Evolutionary conservation across 2,888 invertebrate species (phyloP).

Genomic region (Drosophila antonietae): DNA sequence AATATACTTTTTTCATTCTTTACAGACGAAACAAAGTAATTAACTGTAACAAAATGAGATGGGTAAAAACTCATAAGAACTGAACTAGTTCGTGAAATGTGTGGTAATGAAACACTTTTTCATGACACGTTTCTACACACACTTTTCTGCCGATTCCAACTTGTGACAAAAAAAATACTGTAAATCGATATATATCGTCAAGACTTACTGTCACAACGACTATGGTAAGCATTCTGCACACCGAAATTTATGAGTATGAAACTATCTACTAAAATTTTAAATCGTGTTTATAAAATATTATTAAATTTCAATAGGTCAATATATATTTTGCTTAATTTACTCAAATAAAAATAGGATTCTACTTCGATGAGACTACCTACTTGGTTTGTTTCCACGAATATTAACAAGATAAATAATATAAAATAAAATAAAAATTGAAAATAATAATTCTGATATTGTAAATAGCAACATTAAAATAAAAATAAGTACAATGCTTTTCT

Average conservation of each 20-base stretch:
- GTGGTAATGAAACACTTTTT: slow-evolving; percentile 18
- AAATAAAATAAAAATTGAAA: no score
- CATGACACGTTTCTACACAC: slow-evolving; percentile 10
- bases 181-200: slow-evolving; percentile 3
- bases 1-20: slow-evolving; percentile 52
- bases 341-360: no score
- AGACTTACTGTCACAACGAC: not conserved
- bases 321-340: no score
- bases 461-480: no score
- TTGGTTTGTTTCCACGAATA: no score
- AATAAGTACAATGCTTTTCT: no score
- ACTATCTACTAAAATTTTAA: not conserved
- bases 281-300: not conserved
- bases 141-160: not conserved
- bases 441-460: no score
- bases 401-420: no score
- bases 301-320: not conserved
- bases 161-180: not conserved
- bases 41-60: slow-evolving; percentile 32
- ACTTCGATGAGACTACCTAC: no score
- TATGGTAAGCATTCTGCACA: not conserved
- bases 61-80: slow-evolving; percentile 9
- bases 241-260: not conserved
- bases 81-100: slow-evolving; percentile 33
- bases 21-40: slow-evolving; percentile 45